Percentiles rank a stretch among this genome's conserved stretches.
These are phyloP conservation scores for Kryptopterus vitreolus DNA, from an alignment of 2,797 vertebrate genomes.

Conservation along the genomic window DNA sequence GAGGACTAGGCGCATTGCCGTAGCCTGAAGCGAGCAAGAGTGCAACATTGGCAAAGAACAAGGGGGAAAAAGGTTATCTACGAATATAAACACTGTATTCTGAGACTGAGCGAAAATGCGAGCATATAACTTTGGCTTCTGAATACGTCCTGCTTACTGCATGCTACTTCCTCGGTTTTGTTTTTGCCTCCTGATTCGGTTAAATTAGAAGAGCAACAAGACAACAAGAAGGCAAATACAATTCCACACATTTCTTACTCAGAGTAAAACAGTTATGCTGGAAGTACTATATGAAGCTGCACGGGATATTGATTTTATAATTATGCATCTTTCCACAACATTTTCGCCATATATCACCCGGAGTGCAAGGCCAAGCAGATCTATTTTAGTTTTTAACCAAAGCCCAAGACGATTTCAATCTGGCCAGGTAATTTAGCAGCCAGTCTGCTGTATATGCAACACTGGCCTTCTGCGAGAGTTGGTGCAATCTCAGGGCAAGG, in stretches of 20 bases:
- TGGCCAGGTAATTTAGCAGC: constrained; percentile 40
- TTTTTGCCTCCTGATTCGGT: neutral
- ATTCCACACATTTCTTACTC: neutral
- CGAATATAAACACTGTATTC: neutral
- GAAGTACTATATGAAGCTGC: neutral
- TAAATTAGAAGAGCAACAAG: neutral
- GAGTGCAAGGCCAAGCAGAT: constrained; percentile 22
- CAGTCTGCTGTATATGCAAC: constrained; percentile 38
- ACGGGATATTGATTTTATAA: constrained; percentile 10
- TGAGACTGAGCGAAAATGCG: neutral
- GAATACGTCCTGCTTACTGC: neutral
- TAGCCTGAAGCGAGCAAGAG: constrained; percentile 22
- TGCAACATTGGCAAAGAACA: constrained; percentile 40
- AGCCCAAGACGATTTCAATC: constrained; percentile 24
- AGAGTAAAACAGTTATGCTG: neutral
- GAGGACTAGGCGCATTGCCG: constrained; percentile 9
- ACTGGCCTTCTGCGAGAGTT: constrained; percentile 33
- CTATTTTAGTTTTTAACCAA: constrained; percentile 26
- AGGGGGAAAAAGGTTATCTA: neutral
- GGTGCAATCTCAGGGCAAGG: constrained; percentile 36
- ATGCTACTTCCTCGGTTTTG: neutral
- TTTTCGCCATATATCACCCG: constrained; percentile 10
- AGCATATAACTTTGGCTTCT: neutral
- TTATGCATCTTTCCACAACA: constrained; percentile 2
- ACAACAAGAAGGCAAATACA: neutral